Percentiles rank a stretch among this genome's conserved stretches.
phyloP scores from a whole-genome alignment of 1,140 invertebrate genomes.

The Bombus huntii region DNA sequence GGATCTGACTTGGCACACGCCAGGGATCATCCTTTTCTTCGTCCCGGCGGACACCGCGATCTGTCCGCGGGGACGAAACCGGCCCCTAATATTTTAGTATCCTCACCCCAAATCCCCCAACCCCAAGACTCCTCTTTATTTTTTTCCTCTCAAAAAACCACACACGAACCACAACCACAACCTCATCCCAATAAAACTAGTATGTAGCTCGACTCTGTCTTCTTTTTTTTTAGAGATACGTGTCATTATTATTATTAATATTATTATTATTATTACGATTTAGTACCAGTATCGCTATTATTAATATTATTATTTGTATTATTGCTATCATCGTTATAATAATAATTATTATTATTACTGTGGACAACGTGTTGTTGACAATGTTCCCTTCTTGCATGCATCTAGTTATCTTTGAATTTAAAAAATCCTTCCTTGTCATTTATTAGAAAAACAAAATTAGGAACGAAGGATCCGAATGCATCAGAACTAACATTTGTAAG shows the following conservation, averaged over 20 bases:
- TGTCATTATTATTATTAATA: conserved; percentile 76
- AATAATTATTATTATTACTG: conserved; percentile 81
- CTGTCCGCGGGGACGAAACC: conserved; percentile 74
- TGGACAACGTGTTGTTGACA: conserved; percentile 31
- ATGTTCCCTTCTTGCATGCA: no score
- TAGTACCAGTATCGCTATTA: conserved; percentile 77
- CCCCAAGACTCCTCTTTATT: conserved; percentile 13
- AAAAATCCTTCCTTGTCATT: background rate
- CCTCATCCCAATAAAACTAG: conserved; percentile 69
- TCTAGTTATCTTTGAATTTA: background rate
- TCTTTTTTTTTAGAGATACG: conserved; percentile 71
- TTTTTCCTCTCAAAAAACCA: conserved; percentile 50
- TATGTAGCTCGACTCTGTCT: conserved; percentile 66
- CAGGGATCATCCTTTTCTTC: conserved; percentile 64
- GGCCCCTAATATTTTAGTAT: conserved; percentile 51
- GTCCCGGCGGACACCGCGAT: conserved; percentile 72
- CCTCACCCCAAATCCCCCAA: conserved; percentile 48
- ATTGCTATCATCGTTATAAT: conserved; percentile 81
- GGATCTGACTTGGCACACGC: conserved; percentile 58
- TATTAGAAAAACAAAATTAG: background rate
- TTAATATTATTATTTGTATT: conserved; percentile 81
- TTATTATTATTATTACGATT: conserved; percentile 73
- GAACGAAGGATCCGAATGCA: background rate
- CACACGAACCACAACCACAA: conserved; percentile 62
- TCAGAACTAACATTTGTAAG: background rate